Evolutionary conservation across 2,113 vertebrate species (phyloP), one percentile per base, ranked within the genome.

Genomic region (Crotalus viridis): DNA sequence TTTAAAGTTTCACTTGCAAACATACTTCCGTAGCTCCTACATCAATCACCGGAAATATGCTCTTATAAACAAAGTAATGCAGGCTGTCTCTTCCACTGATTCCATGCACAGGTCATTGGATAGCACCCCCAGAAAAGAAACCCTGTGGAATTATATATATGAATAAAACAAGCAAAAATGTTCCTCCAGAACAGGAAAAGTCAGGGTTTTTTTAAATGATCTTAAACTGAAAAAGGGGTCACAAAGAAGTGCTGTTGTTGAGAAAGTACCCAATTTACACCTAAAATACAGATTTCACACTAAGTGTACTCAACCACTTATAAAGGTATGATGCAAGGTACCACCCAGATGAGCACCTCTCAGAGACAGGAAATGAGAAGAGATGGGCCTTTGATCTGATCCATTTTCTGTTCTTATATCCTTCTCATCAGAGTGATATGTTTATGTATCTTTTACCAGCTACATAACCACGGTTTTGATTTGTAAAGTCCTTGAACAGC

Each of bases 41-140:
- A 98, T 98, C 97, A 97, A 97, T 98, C 98, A 98, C 96, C 10
- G 89, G 92, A 97, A 97, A 97, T 97, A 97, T 96, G 97, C 94
- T 96, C 97, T 97, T 97, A 95, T 98, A 98, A 98, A 98, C 98
- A 98, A 96, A 96, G 96, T 93, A 96, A 96, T 92, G 61, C 93
- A 95, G 97, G 94, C 97, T 96, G 98, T 96, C 97, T 98, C 95
- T 96, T 95, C 95, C 95, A 95, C 43, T 69, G 90, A 95, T 69
- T 94, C 93, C 95, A 93, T 94, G 24, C 3, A 87, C 94, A 95
- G 96, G 96, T 96, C 97, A 96, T 26, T 0, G 48, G 94, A 94
- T 94, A 97, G 95, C 94, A 91, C 91, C 93, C 94, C 0, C 4
- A 91, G 94, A 91, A 95, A 92, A 93, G 56, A 90, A 0, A 0